Evolutionary conservation across 2,888 invertebrate species (phyloP), one percentile per base, ranked within the genome.

Genomic region (Lumbricus terrestris): DNA sequence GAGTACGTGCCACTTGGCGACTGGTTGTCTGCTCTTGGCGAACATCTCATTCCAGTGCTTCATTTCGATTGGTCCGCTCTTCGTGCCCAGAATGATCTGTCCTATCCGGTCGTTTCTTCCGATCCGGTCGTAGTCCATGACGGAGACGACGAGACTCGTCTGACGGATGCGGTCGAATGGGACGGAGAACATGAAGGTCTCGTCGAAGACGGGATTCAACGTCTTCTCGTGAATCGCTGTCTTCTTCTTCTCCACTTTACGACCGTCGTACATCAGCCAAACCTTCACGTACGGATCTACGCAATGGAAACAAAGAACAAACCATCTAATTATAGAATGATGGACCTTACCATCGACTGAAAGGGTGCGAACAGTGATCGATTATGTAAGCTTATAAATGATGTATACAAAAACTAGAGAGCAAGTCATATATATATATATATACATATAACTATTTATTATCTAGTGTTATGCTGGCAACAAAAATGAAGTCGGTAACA

Each of bases 31-130:
- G 37, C 98, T 98, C 95, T 98, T 98, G 91, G 98, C 97, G 93
- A 98, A 98, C 98, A 98, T 98, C 95, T 98, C 98, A 94, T 98
- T 98, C 98, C 98, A 98, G 95, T 98, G 98, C 95, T 98, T 98
- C 69, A 98, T 98, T 95, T 98, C 98, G 90, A 97, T 97, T 34
- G 98, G 98, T 0, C 98, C 98, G 90, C 98, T 98, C n/a, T 96
- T 96, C 92, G 93, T 93, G 89, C 94, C 94, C 92, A 94, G 93
- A 90, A 94, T 91, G 37, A 94, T 92, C 96, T 96, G 95, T 97
- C 98, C 98, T 94, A 98, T 98, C 94, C 38, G 90, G 37, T 90
- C 90, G 85, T 90, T 90, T 3, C 47, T 35, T 23, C 90, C 90
- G 33, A 90, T 37, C 5, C 90, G 82, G 90, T 90, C 90, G 90